Percentiles rank a stretch among this genome's conserved stretches.
phyloP scores from a whole-genome alignment of 2,797 vertebrate species.

The Spinus pinus region DNA sequence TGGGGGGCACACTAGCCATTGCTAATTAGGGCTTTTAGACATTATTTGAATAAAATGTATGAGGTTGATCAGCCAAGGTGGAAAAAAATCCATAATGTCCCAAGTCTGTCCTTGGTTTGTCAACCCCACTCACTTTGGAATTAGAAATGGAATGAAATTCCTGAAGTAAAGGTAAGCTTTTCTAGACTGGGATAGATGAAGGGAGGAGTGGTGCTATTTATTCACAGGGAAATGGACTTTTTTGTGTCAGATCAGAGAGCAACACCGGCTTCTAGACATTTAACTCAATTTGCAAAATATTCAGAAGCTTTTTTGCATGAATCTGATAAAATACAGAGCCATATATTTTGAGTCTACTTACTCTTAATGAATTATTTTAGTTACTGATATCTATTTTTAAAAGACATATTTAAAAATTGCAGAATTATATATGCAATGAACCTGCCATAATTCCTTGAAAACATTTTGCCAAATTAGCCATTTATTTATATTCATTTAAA shows the following conservation, averaged over 20 bases:
- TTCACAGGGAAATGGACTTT: fast-evolving
- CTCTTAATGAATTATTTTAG: neutral
- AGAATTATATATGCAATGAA: neutral
- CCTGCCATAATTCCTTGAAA: neutral
- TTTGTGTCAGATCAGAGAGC: neutral
- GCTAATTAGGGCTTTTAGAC: constrained; percentile 75
- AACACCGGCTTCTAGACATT: neutral
- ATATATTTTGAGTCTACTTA: neutral
- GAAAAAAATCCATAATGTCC: constrained; percentile 70
- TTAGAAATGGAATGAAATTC: neutral
- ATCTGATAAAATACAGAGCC: neutral
- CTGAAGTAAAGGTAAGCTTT: neutral
- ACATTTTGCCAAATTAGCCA: constrained; percentile 14
- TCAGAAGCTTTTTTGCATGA: neutral
- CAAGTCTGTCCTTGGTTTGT: constrained; percentile 56
- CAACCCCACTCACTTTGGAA: constrained; percentile 46
- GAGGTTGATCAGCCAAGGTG: constrained; percentile 66
- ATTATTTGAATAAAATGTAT: constrained; percentile 73
- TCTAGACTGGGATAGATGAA: neutral
- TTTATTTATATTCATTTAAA: constrained; percentile 43
- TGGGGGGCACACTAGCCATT: constrained; percentile 66
- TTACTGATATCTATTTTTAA: neutral
- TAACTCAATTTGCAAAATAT: neutral
- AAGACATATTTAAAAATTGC: neutral
- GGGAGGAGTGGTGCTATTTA: neutral